A percentile compares a stretch with the other conserved stretches of the same genome.
phyloP scores from a whole-genome alignment of 2,797 vertebrate genomes.

The Danio albolineatus region DNA sequence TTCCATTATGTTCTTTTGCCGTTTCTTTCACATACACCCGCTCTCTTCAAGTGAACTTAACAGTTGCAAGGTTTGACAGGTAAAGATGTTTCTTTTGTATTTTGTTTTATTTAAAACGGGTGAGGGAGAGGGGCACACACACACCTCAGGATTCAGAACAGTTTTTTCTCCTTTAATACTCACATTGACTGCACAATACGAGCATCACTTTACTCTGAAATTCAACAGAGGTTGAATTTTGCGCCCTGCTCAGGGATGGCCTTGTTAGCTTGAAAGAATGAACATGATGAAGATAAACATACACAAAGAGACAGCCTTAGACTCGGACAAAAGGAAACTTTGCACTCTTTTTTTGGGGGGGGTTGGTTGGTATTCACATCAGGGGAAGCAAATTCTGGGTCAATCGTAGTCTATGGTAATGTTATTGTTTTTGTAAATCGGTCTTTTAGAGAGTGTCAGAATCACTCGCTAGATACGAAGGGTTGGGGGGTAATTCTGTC shows the following conservation, averaged over 20 bases:
- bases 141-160: slow-evolving; percentile 87
- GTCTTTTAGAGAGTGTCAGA: slow-evolving; percentile 40
- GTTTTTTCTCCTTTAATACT: slow-evolving; percentile 78
- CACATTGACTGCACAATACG: slow-evolving; percentile 91
- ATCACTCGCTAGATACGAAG: slow-evolving; percentile 55
- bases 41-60: slow-evolving; percentile 69
- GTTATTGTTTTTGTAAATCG: slow-evolving; percentile 40
- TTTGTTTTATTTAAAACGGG: slow-evolving; percentile 65
- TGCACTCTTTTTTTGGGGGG: slow-evolving; percentile 81
- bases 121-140: slow-evolving; percentile 72
- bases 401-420: slow-evolving; percentile 56
- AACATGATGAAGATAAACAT: slow-evolving; percentile 84
- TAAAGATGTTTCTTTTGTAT: slow-evolving; percentile 66
- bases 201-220: slow-evolving; percentile 84
- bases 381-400: slow-evolving; percentile 77
- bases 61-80: slow-evolving; percentile 72
- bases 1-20: slow-evolving; percentile 64
- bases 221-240: slow-evolving; percentile 86
- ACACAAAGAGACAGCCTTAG: slow-evolving; percentile 83
- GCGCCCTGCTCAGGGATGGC: slow-evolving; percentile 95
- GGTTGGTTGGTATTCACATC: slow-evolving; percentile 75
- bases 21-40: slow-evolving; percentile 68
- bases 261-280: slow-evolving; percentile 91
- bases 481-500: slow-evolving; percentile 52
- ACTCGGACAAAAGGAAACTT: slow-evolving; percentile 85